phyloP scores from a whole-genome alignment of 2,797 vertebrate genomes.

The Echeneis naucrates region DNA sequence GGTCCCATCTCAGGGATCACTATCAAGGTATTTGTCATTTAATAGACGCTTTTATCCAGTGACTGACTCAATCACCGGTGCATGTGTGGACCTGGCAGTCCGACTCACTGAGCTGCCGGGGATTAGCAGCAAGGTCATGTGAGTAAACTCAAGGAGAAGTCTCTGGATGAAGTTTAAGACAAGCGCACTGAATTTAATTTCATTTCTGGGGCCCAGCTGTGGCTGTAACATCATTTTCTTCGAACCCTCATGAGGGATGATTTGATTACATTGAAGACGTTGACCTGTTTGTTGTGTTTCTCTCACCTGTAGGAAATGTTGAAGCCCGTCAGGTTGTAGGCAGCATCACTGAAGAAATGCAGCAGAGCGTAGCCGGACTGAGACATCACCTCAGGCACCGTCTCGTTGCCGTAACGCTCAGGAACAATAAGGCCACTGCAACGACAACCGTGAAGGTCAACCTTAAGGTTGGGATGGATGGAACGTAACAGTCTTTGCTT shows the following conservation, averaged over 20 bases:
- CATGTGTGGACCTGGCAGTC: slow-evolving; percentile 17
- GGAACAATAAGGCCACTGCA: slow-evolving; percentile 95
- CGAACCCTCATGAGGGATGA: background rate
- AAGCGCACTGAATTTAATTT: background rate
- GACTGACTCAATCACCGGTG: slow-evolving; percentile 7
- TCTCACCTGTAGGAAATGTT: slow-evolving; percentile 97
- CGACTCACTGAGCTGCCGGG: background rate
- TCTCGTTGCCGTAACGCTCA: slow-evolving; percentile 92
- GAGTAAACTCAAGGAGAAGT: background rate
- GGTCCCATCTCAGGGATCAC: slow-evolving; percentile 6
- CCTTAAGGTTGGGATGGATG: background rate
- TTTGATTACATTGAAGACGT: background rate
- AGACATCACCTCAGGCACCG: slow-evolving; percentile 93
- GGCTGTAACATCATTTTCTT: too few species aligned
- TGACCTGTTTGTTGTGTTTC: background rate
- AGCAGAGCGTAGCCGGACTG: slow-evolving; percentile 92
- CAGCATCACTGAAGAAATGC: slow-evolving; percentile 98
- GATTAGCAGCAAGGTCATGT: slow-evolving; percentile 1
- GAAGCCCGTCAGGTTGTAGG: slow-evolving; percentile 98
- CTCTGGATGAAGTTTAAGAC: background rate
- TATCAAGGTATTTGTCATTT: background rate
- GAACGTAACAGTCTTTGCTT: background rate
- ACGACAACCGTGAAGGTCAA: background rate
- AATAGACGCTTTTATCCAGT: slow-evolving; percentile 2
- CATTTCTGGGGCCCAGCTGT: background rate